phyloP scores from a whole-genome alignment of 2,113 vertebrate genomes.

The Myxocyprinus asiaticus region DNA sequence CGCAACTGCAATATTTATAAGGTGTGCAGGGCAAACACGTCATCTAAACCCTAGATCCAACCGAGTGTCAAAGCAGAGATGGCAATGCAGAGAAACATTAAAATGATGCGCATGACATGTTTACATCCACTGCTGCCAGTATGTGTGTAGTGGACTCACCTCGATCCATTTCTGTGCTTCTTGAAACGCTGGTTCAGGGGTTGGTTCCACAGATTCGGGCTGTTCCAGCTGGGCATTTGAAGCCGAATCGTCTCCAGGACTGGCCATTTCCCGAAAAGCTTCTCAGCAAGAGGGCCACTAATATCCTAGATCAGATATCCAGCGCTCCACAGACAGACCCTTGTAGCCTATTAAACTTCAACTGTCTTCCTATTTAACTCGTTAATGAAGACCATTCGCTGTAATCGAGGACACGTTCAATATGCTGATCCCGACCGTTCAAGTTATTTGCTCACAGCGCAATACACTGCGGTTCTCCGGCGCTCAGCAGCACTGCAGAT shows the following conservation, averaged over 20 bases:
- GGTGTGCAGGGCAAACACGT: background rate
- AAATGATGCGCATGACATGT: background rate
- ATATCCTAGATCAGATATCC: background rate
- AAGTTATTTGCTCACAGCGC: background rate
- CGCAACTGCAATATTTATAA: slow-evolving; percentile 46
- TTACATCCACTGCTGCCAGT: background rate
- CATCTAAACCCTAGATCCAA: background rate
- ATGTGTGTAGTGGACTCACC: slow-evolving; percentile 66
- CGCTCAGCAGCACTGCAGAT: slow-evolving; percentile 31
- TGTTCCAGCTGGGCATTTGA: slow-evolving; percentile 58
- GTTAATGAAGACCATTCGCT: background rate
- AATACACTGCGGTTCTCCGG: slow-evolving; percentile 30
- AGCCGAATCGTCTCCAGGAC: slow-evolving; percentile 68
- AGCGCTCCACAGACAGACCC: background rate
- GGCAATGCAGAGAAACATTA: background rate
- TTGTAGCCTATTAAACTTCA: background rate
- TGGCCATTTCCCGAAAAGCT: slow-evolving; percentile 76
- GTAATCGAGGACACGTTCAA: background rate
- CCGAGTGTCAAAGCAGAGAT: background rate
- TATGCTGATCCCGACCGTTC: slow-evolving; percentile 16
- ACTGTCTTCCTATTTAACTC: background rate
- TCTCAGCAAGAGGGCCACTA: slow-evolving; percentile 4
- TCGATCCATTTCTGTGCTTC: slow-evolving; percentile 87
- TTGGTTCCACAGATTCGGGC: slow-evolving; percentile 65
- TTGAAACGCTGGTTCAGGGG: slow-evolving; percentile 75